Percentiles rank a stretch among this genome's conserved stretches.
Evolutionary conservation across 2,113 vertebrate genomes (phyloP).

Genomic region (Tichodroma muraria): DNA sequence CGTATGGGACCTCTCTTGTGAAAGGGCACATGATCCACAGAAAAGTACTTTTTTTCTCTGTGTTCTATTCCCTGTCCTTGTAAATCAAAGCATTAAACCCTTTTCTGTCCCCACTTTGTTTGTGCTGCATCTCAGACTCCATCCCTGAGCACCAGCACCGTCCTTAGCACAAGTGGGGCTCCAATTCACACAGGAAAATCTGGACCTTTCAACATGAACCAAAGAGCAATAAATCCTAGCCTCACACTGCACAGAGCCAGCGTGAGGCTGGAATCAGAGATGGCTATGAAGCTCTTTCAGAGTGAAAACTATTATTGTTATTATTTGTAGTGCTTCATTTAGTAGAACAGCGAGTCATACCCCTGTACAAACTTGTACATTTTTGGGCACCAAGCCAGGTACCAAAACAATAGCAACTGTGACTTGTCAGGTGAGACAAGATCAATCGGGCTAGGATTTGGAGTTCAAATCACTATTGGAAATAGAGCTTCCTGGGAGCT

Average conservation of each 20-base stretch:
- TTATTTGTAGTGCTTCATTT: conserved; percentile 45
- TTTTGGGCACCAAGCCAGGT: not conserved
- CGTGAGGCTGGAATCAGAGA: not conserved
- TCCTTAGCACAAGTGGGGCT: not conserved
- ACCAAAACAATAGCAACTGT: conserved; percentile 5
- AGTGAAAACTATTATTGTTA: conserved; percentile 2
- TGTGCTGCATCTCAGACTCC: not conserved
- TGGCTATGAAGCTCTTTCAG: not conserved
- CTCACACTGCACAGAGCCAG: not conserved
- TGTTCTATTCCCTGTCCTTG: not conserved
- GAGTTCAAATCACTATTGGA: conserved; percentile 36
- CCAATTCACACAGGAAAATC: not conserved
- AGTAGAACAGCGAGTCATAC: not conserved
- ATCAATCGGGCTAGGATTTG: conserved; percentile 24
- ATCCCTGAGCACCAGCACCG: not conserved
- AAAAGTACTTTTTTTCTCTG: not conserved
- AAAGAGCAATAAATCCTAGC: not conserved
- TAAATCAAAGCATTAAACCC: not conserved
- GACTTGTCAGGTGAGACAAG: conserved; percentile 38
- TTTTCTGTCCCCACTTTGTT: not conserved
- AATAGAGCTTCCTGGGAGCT: conserved; percentile 24
- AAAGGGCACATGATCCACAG: not conserved
- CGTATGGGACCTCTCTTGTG: not conserved
- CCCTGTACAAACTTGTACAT: not conserved
- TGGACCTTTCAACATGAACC: not conserved